Conservation (phyloP, 2,888 invertebrate species). For the Choristoneura rosaceana region DNA sequence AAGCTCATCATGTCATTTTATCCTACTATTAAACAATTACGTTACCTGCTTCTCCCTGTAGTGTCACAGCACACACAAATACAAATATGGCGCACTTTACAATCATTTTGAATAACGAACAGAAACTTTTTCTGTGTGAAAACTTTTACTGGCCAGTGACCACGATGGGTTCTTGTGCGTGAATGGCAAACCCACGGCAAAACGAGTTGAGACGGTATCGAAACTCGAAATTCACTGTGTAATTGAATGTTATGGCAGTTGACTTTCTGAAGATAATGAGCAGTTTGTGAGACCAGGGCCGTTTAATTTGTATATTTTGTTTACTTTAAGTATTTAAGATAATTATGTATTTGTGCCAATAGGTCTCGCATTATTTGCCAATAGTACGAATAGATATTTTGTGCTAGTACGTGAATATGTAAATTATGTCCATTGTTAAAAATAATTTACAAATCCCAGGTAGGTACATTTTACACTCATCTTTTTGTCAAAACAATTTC, state of each 20-base stretch:
- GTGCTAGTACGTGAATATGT: not conserved
- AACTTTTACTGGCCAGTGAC: constrained; percentile 33
- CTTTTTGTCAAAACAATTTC: too few relatives aligned
- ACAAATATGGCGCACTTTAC: constrained; percentile 33
- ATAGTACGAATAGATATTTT: not conserved
- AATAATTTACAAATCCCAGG: not conserved
- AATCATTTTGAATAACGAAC: constrained; percentile 26
- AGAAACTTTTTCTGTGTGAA: not conserved
- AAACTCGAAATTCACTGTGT: constrained; percentile 43
- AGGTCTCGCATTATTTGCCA: too few relatives aligned
- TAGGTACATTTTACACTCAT: too few relatives aligned
- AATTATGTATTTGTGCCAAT: too few relatives aligned
- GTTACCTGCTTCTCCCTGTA: constrained; percentile 35
- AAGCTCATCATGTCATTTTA: not conserved
- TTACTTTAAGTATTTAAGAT: not conserved
- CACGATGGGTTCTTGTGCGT: constrained; percentile 40
- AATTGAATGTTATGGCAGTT: constrained; percentile 37
- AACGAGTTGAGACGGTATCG: constrained; percentile 41
- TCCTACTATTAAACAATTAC: not conserved
- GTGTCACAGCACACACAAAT: constrained; percentile 21
- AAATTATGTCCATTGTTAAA: not conserved
- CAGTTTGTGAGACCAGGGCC: constrained; percentile 23
- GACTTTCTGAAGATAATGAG: constrained; percentile 30
- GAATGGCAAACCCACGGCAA: constrained; percentile 44
- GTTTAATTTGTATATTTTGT: not conserved